Conservation (phyloP, 2,113 vertebrate species). For the Mohoua ochrocephala region DNA sequence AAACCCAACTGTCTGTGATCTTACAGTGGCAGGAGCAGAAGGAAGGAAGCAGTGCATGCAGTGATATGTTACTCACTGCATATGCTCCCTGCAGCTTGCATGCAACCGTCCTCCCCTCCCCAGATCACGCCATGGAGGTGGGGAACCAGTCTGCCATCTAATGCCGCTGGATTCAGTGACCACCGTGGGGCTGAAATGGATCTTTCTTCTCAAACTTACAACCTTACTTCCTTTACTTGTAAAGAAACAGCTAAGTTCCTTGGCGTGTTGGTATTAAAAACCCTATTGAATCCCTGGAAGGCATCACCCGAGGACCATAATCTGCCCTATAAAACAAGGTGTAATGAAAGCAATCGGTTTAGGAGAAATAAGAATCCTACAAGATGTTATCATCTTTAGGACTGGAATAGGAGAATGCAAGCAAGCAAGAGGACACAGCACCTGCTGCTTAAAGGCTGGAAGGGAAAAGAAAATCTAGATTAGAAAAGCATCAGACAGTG, state of each 20-base stretch:
- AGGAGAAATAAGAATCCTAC: not conserved
- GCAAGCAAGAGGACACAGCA: not conserved
- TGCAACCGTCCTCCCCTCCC: not conserved
- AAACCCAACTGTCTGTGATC: not conserved
- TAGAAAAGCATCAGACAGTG: not conserved
- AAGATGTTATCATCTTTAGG: not conserved
- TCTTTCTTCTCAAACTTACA: not conserved
- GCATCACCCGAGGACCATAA: not conserved
- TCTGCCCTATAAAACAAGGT: not conserved
- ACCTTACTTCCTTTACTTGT: not conserved
- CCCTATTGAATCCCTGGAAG: not conserved
- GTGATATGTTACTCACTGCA: not conserved
- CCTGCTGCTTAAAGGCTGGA: not conserved
- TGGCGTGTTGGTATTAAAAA: not conserved
- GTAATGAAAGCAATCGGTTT: not conserved
- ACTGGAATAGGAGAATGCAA: not conserved
- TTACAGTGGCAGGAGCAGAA: not conserved
- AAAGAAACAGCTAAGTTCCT: not conserved
- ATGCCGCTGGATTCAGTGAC: not conserved
- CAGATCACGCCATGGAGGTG: rapidly evolving
- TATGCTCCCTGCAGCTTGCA: not conserved
- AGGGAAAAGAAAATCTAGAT: not conserved
- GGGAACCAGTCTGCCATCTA: not conserved
- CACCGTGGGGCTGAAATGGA: rapidly evolving
- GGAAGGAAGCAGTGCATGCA: not conserved